A percentile compares a stretch with the other conserved stretches of the same genome.
Conservation (phyloP, 2,113 vertebrate species). For the Planiliza haematocheilus region DNA sequence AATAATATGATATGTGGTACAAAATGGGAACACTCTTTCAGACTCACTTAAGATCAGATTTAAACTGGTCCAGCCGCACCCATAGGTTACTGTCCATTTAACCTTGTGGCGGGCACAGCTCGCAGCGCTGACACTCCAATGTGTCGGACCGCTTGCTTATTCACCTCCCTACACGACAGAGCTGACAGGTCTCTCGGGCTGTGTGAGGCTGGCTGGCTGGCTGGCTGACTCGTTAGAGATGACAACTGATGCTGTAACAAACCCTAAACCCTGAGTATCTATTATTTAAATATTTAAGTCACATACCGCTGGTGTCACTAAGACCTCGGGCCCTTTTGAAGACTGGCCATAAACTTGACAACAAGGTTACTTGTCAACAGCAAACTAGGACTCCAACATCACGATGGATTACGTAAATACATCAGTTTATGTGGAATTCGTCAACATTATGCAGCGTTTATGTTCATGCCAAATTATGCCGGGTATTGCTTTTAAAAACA, state of each 20-base stretch:
- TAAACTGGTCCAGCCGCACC: conserved; percentile 29
- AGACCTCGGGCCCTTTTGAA: conserved; percentile 27
- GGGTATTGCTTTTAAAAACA: too few relatives aligned
- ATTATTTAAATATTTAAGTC: conserved; percentile 54
- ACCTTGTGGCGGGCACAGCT: conserved; percentile 69
- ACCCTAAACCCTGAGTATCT: conserved; percentile 33
- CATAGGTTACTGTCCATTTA: conserved; percentile 66
- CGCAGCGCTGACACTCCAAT: conserved; percentile 63
- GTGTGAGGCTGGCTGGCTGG: conserved; percentile 21
- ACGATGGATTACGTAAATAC: too few relatives aligned
- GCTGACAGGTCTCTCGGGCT: conserved; percentile 61
- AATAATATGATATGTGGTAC: conserved; percentile 20
- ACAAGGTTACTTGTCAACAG: conserved; percentile 17
- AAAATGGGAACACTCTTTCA: conserved; percentile 51
- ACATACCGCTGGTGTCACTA: conserved; percentile 12
- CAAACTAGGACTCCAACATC: too few relatives aligned
- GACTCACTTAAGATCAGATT: conserved; percentile 57
- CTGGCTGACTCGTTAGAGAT: conserved; percentile 44
- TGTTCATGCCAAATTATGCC: too few relatives aligned
- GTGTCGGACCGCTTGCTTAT: conserved; percentile 61
- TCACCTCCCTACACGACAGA: conserved; percentile 53
- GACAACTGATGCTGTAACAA: conserved; percentile 53
- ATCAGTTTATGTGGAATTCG: too few relatives aligned
- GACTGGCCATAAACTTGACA: conserved; percentile 5
- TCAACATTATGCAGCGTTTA: too few relatives aligned